Evolutionary conservation across 2,888 invertebrate species (phyloP).

Genomic region (Platerodrilus igneus): DNA sequence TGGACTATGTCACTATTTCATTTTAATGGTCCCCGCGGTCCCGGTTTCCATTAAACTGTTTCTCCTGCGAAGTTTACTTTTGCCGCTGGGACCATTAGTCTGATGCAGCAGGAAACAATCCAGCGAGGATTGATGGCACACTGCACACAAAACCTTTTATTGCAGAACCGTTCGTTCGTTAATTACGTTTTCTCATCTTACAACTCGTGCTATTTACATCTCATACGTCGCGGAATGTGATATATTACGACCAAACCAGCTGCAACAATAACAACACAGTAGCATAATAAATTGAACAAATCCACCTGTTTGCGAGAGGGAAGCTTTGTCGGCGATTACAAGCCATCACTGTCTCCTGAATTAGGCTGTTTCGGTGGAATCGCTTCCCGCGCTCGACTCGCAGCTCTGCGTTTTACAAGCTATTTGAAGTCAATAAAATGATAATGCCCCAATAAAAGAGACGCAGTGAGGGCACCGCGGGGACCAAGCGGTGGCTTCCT

Average conservation of each 20-base stretch:
- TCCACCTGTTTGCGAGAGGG: slow-evolving; percentile 49
- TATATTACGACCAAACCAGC: too few species aligned
- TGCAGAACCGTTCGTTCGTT: slow-evolving; percentile 15
- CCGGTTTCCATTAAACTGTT: slow-evolving; percentile 57
- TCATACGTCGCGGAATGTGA: too few species aligned
- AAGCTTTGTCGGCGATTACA: slow-evolving; percentile 47
- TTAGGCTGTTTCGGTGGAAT: slow-evolving; percentile 49
- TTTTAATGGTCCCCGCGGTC: slow-evolving; percentile 55
- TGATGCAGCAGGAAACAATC: slow-evolving; percentile 52
- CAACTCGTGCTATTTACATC: too few species aligned
- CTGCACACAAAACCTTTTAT: too few species aligned
- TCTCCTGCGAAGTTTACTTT: slow-evolving; percentile 50
- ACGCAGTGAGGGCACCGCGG: slow-evolving; percentile 32
- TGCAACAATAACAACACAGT: slow-evolving; percentile 19
- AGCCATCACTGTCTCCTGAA: slow-evolving; percentile 51
- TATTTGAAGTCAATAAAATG: slow-evolving; percentile 55
- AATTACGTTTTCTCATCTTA: too few species aligned
- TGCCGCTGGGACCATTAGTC: slow-evolving; percentile 51
- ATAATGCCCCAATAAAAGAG: slow-evolving; percentile 51
- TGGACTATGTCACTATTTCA: slow-evolving; percentile 49
- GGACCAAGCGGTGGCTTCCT: slow-evolving; percentile 29
- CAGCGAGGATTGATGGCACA: slow-evolving; percentile 47
- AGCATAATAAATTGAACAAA: slow-evolving; percentile 31
- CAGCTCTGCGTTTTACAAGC: slow-evolving; percentile 53
- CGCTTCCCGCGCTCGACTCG: slow-evolving; percentile 46